Evolutionary conservation across 53 echinoderm and acorn worm genomes (phyloP).

Genomic region (Glandiceps talaboti): DNA sequence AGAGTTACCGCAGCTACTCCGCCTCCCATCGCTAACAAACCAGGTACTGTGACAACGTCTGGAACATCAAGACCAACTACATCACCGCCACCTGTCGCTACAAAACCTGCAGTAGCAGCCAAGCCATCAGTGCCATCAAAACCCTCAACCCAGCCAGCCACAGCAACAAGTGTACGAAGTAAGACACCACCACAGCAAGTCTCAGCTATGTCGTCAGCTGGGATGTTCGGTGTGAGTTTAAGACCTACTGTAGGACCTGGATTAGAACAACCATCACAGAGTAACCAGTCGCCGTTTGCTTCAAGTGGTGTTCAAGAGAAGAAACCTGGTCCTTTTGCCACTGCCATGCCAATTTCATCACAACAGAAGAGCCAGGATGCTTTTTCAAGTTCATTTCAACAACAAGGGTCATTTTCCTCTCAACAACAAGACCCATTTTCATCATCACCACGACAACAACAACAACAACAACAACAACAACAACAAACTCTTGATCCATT

Average conservation of each 20-base stretch:
- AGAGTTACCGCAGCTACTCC: neutral
- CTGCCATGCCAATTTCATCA: neutral
- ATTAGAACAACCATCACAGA: neutral
- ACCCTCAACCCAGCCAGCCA: neutral
- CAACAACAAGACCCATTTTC: neutral
- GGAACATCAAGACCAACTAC: neutral
- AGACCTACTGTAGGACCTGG: neutral
- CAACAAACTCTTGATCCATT: too few species aligned
- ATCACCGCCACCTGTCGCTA: neutral
- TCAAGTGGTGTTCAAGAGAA: too few species aligned
- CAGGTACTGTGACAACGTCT: neutral
- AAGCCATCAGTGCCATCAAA: neutral
- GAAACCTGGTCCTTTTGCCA: neutral
- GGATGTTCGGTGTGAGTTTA: neutral
- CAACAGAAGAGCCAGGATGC: neutral
- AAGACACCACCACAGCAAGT: neutral
- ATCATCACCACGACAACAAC: neutral
- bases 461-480: too few species aligned
- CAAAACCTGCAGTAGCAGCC: neutral
- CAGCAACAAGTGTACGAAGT: neutral
- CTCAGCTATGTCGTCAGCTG: neutral
- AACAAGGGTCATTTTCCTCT: too few species aligned
- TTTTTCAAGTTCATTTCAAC: too few species aligned
- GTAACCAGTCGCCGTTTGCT: neutral
- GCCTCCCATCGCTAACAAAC: neutral